Conservation (phyloP, 2,113 vertebrate species). For the Monarcha castaneiventris region DNA sequence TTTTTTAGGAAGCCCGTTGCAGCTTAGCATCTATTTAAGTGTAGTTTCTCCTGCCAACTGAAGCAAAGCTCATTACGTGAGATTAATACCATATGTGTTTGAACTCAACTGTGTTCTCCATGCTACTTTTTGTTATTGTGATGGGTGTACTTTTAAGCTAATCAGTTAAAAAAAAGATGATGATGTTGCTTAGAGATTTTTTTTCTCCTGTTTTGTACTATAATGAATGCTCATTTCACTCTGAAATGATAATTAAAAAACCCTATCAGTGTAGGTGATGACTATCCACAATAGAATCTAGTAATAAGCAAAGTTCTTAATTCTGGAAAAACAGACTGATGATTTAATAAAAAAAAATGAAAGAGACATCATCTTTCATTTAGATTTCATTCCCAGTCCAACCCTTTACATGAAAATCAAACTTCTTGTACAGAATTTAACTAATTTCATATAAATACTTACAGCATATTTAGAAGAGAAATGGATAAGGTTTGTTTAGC, state of each 20-base stretch:
- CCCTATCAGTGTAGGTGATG: not conserved
- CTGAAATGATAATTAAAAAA: slow-evolving; percentile 34
- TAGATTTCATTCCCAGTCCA: not conserved
- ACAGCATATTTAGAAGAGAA: not conserved
- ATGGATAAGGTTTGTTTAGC: not conserved
- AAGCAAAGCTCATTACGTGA: slow-evolving; percentile 44
- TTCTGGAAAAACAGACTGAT: not conserved
- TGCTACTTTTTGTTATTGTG: not conserved
- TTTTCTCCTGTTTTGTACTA: not conserved
- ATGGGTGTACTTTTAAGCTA: slow-evolving; percentile 2
- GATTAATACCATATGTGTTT: slow-evolving; percentile 24
- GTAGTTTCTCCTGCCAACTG: slow-evolving; percentile 18
- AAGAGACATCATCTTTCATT: not conserved
- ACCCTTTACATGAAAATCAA: not conserved
- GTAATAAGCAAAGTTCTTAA: slow-evolving; percentile 18
- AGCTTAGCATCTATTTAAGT: slow-evolving; percentile 42
- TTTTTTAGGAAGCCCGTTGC: slow-evolving; percentile 52
- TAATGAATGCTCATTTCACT: slow-evolving; percentile 12
- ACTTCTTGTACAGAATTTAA: not conserved
- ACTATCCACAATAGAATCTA: not conserved
- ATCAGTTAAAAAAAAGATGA: not conserved
- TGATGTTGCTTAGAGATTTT: slow-evolving; percentile 1
- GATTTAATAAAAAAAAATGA: not conserved
- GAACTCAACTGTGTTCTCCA: slow-evolving; percentile 20
- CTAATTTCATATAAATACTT: not conserved